These are phyloP conservation scores for Drosophila koepferae DNA, from an alignment of 2,888 invertebrate species.

Conservation along the genomic window DNA sequence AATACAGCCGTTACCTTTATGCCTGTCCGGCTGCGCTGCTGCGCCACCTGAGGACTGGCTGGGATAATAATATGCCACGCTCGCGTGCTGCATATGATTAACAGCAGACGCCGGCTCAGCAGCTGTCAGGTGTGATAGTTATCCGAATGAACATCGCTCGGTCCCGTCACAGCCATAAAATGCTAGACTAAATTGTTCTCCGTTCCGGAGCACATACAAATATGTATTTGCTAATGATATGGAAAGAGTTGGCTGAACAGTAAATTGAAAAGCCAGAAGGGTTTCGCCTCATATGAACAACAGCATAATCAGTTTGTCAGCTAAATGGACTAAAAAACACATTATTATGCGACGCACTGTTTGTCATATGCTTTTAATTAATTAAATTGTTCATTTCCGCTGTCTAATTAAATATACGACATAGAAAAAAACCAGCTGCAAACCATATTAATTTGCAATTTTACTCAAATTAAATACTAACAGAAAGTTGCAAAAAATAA, in stretches of 20 bases:
- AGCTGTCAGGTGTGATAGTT: constrained; percentile 46
- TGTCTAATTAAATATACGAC: constrained; percentile 60
- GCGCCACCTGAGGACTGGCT: constrained; percentile 1
- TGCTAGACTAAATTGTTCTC: constrained; percentile 29
- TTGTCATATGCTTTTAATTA: constrained; percentile 55
- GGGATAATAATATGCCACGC: constrained; percentile 2
- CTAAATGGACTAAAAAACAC: background rate
- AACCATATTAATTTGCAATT: constrained; percentile 48
- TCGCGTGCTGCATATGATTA: constrained; percentile 73
- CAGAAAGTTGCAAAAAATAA: background rate
- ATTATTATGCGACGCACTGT: background rate
- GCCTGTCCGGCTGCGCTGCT: constrained; percentile 6
- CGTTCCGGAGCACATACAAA: background rate
- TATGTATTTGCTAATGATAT: background rate
- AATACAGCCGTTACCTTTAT: constrained; percentile 32
- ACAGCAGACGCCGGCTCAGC: constrained; percentile 31
- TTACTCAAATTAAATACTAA: constrained; percentile 54
- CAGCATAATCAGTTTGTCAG: background rate
- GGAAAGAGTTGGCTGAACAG: background rate
- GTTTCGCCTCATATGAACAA: background rate
- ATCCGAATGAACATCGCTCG: constrained; percentile 37
- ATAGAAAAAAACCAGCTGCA: constrained; percentile 12
- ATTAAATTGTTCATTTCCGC: constrained; percentile 71
- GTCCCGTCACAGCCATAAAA: constrained; percentile 37
- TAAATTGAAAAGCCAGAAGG: background rate